phyloP scores from a whole-genome alignment of 2,797 vertebrate species.

The Typhlichthys eigenmanni region DNA sequence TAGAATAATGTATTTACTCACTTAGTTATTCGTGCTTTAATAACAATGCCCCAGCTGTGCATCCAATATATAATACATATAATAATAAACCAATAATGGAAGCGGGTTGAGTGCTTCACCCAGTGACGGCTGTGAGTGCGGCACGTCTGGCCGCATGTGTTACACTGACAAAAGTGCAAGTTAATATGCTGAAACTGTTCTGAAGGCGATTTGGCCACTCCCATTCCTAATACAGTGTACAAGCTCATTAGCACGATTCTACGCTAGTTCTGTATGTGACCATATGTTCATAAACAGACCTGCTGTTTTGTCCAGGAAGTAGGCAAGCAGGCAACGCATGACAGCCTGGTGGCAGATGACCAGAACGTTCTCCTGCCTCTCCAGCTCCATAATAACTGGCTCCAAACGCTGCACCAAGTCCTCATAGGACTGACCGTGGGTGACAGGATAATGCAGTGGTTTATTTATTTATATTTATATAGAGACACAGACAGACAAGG shows the following conservation, averaged over 20 bases:
- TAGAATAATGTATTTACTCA: too few relatives aligned
- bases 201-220: too few relatives aligned
- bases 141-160: too few relatives aligned
- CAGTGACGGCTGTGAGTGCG: too few relatives aligned
- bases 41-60: too few relatives aligned
- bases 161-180: too few relatives aligned
- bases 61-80: too few relatives aligned
- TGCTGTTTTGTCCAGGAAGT: slow-evolving; percentile 96
- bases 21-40: too few relatives aligned
- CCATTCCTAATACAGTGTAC: not conserved
- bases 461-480: too few relatives aligned
- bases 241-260: not conserved
- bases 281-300: slow-evolving; percentile 68
- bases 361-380: slow-evolving; percentile 96
- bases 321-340: slow-evolving; percentile 96
- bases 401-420: slow-evolving; percentile 96
- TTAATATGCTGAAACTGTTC: too few relatives aligned
- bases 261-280: not conserved
- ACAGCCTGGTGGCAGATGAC: slow-evolving; percentile 98
- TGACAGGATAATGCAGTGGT: not conserved
- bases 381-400: slow-evolving; percentile 98
- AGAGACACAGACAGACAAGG: not conserved
- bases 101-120: too few relatives aligned
- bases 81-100: too few relatives aligned
- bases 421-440: slow-evolving; percentile 88